Percentiles rank a stretch among this genome's conserved stretches.
phyloP scores from a whole-genome alignment of 2,888 invertebrate genomes.

The Anthophora plumipes region DNA sequence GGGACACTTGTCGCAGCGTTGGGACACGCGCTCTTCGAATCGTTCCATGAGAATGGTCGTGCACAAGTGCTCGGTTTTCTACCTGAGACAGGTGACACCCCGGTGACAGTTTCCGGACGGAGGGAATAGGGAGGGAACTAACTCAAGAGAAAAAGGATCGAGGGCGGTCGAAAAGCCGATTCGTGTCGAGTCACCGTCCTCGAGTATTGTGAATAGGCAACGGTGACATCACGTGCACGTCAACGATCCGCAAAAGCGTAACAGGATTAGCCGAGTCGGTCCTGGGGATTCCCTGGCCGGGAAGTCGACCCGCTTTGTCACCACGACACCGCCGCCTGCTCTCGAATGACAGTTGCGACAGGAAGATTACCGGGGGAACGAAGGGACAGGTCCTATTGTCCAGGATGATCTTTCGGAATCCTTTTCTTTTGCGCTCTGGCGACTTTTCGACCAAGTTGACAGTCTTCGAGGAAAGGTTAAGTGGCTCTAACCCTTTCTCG shows the following conservation, averaged over 20 bases:
- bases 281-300: conserved; percentile 32
- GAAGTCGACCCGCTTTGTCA: conserved; percentile 61
- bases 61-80: conserved; percentile 45
- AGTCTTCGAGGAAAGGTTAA: not conserved
- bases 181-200: conserved; percentile 48
- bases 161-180: conserved; percentile 40
- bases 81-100: conserved; percentile 71
- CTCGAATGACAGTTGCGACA: conserved; percentile 25
- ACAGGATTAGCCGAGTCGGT: conserved; percentile 75
- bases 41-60: conserved; percentile 16
- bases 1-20: conserved; percentile 75
- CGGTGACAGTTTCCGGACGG: conserved; percentile 76
- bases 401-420: not conserved
- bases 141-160: no score
- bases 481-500: not conserved
- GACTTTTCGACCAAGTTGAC: not conserved
- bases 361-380: conserved; percentile 50
- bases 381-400: conserved; percentile 8
- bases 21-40: conserved; percentile 57
- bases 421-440: not conserved
- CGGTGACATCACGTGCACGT: conserved; percentile 76
- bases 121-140: not conserved
- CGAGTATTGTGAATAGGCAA: conserved; percentile 41
- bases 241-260: conserved; percentile 74
- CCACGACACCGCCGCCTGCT: conserved; percentile 32